A percentile compares a stretch with the other conserved stretches of the same genome.
These are phyloP conservation scores for Poeciliopsis infans DNA, from an alignment of 2,797 vertebrate genomes.

Conservation along the genomic window DNA sequence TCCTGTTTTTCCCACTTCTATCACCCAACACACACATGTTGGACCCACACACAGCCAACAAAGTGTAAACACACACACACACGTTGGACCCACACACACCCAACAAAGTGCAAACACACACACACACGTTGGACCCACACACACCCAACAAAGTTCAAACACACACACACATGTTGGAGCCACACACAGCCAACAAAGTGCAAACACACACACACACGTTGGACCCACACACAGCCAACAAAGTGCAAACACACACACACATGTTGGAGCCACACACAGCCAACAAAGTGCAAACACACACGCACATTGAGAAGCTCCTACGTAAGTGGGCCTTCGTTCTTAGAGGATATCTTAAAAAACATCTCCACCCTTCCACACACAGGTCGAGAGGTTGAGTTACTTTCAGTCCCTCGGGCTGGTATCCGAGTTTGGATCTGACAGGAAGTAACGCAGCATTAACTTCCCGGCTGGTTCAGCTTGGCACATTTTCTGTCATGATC, in stretches of 20 bases:
- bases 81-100: slow-evolving; percentile 10
- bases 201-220: slow-evolving; percentile 14
- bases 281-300: neutral
- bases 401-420: slow-evolving; percentile 19
- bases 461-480: slow-evolving; percentile 61
- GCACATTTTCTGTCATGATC: slow-evolving; percentile 55
- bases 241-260: slow-evolving; percentile 2
- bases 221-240: slow-evolving; percentile 13
- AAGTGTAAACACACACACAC: slow-evolving; percentile 6
- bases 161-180: slow-evolving; percentile 10
- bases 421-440: slow-evolving; percentile 35
- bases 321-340: slow-evolving; percentile 45
- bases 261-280: slow-evolving; percentile 10
- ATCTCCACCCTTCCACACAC: slow-evolving; percentile 60
- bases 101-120: neutral
- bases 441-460: slow-evolving; percentile 61
- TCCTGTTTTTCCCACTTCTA: slow-evolving; percentile 72
- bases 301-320: slow-evolving; percentile 29
- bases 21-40: slow-evolving; percentile 28
- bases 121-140: slow-evolving; percentile 16
- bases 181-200: neutral
- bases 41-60: slow-evolving; percentile 12
- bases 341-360: slow-evolving; percentile 54
- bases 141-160: neutral
- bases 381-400: slow-evolving; percentile 23